Percentiles rank a stretch among this genome's conserved stretches.
phyloP scores from a whole-genome alignment of 2,888 invertebrate species.

The Pollenia amentaria region DNA sequence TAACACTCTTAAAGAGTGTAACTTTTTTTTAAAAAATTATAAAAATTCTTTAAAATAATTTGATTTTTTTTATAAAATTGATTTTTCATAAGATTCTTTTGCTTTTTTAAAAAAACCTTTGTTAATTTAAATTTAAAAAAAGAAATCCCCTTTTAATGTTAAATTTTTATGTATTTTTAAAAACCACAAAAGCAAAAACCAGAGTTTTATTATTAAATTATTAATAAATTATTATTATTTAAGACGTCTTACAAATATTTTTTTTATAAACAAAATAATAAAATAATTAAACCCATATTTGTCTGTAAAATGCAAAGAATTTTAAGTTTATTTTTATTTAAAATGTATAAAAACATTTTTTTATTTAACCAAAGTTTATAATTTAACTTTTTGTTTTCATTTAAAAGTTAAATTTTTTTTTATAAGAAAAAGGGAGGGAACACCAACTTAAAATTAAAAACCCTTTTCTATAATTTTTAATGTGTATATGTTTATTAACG shows the following conservation, averaged over 20 bases:
- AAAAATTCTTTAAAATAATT: slow-evolving; percentile 7
- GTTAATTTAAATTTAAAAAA: not conserved
- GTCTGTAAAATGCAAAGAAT: not conserved
- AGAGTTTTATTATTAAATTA: slow-evolving; percentile 62
- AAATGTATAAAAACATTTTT: slow-evolving; percentile 34
- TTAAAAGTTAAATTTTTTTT: slow-evolving; percentile 7
- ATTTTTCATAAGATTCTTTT: not conserved
- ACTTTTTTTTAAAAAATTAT: not conserved
- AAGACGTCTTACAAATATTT: slow-evolving; percentile 8
- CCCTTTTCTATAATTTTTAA: slow-evolving; percentile 21
- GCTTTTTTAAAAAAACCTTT: not conserved
- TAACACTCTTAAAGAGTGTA: slow-evolving; percentile 61
- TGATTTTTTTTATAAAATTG: slow-evolving; percentile 13
- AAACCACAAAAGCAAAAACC: slow-evolving; percentile 23
- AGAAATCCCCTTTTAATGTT: slow-evolving; percentile 1
- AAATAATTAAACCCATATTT: slow-evolving; percentile 2
- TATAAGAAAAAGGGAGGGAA: not conserved
- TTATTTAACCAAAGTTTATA: slow-evolving; percentile 58
- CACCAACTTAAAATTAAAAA: not conserved
- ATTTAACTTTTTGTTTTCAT: slow-evolving; percentile 23
- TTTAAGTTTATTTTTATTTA: slow-evolving; percentile 12
- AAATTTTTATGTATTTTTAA: slow-evolving; percentile 57
- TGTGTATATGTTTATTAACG: slow-evolving; percentile 44
- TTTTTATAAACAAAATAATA: not conserved
- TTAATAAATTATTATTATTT: slow-evolving; percentile 57